Evolutionary conservation across 2,888 invertebrate genomes (phyloP).

Genomic region (Autographa pulchrina): DNA sequence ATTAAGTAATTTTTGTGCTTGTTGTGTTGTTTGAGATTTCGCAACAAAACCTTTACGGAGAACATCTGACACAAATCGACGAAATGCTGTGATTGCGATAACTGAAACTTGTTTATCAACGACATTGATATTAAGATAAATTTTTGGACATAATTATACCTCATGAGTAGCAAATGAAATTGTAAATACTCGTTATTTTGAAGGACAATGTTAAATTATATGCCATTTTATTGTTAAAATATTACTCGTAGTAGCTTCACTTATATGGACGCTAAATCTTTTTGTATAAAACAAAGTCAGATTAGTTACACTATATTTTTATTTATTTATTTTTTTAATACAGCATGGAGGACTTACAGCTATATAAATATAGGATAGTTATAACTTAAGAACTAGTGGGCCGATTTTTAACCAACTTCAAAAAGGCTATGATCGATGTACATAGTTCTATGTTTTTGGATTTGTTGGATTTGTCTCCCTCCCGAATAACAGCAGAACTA

Average conservation of each 20-base stretch:
- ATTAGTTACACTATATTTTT: too few species aligned
- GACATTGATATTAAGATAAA: neutral
- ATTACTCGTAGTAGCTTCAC: neutral
- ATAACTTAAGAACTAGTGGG: too few species aligned
- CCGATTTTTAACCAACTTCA: too few species aligned
- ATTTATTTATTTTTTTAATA: too few species aligned
- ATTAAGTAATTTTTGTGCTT: neutral
- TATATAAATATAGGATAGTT: too few species aligned
- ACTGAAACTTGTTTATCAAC: neutral
- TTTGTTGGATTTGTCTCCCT: too few species aligned
- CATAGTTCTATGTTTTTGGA: too few species aligned
- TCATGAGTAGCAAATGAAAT: neutral
- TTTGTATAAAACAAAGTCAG: too few species aligned
- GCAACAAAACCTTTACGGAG: neutral
- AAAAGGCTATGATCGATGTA: too few species aligned
- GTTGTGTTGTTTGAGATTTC: neutral
- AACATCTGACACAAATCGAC: conserved; percentile 11
- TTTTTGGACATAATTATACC: neutral
- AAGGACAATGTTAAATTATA: neutral
- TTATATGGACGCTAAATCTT: too few species aligned
- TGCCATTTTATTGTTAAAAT: neutral
- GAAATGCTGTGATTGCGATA: conserved; percentile 5
- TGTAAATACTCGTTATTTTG: neutral
- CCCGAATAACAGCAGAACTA: too few species aligned
- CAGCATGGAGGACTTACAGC: too few species aligned